Percentiles rank a stretch among this genome's conserved stretches.
These are phyloP conservation scores for Acrobasis consociella DNA, from an alignment of 2,888 invertebrate genomes.

Conservation along the genomic window DNA sequence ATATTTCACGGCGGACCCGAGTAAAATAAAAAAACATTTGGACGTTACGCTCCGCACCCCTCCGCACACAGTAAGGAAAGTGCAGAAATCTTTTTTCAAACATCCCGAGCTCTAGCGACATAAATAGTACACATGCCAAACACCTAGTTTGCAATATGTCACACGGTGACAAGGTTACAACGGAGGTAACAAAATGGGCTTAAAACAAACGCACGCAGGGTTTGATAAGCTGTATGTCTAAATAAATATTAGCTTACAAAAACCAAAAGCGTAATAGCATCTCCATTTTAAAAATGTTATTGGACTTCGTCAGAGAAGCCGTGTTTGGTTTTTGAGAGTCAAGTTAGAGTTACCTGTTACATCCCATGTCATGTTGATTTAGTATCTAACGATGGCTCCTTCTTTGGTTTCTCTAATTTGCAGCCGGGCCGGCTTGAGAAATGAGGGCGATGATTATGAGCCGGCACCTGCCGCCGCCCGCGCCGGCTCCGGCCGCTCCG, in stretches of 20 bases:
- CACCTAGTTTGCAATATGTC: too few species aligned
- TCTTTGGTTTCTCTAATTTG: neutral
- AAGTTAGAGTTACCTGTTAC: too few species aligned
- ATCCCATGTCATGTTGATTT: neutral
- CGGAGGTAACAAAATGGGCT: too few species aligned
- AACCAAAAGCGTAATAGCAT: too few species aligned
- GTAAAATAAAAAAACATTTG: constrained; percentile 21
- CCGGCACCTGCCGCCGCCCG: constrained; percentile 26
- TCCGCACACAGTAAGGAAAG: neutral
- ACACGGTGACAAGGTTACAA: too few species aligned
- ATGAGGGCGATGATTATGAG: constrained; percentile 32
- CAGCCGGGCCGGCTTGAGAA: constrained; percentile 22
- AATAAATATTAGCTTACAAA: too few species aligned
- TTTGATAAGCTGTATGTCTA: too few species aligned
- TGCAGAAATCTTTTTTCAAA: neutral
- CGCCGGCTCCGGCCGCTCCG: constrained; percentile 13
- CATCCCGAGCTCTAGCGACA: neutral
- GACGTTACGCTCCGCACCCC: neutral
- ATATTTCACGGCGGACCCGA: constrained; percentile 12
- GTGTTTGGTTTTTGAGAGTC: too few species aligned
- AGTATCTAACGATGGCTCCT: neutral
- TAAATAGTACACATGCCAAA: too few species aligned
- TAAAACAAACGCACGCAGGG: too few species aligned
- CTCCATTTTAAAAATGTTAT: too few species aligned
- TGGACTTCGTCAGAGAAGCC: too few species aligned